phyloP scores from a whole-genome alignment of 2,113 vertebrate genomes.

The Hyaena hyaena region DNA sequence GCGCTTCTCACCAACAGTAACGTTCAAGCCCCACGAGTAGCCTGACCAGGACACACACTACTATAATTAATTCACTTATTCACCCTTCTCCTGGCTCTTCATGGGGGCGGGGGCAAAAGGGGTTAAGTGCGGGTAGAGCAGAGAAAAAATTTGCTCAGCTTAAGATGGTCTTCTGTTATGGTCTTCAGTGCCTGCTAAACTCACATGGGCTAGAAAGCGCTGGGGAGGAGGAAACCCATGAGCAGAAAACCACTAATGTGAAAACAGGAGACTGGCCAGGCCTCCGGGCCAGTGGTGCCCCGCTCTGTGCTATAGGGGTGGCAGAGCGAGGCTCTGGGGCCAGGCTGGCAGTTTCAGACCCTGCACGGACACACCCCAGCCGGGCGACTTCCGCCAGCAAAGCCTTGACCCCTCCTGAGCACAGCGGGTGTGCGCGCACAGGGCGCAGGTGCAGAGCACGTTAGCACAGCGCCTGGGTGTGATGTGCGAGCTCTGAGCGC shows the following conservation, averaged over 20 bases:
- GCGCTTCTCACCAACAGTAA: not conserved
- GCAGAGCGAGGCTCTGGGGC: not conserved
- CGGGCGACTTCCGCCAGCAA: not conserved
- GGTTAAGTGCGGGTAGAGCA: not conserved
- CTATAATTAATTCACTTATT: not conserved
- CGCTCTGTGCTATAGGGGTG: not conserved
- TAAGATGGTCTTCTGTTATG: not conserved
- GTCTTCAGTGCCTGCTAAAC: not conserved
- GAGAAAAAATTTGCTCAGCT: not conserved
- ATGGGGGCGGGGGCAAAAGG: no score
- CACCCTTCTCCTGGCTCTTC: not conserved
- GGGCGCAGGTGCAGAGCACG: fast-evolving
- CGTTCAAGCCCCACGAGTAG: not conserved
- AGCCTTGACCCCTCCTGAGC: not conserved
- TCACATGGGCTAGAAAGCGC: not conserved
- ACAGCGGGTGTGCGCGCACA: not conserved
- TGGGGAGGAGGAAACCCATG: not conserved
- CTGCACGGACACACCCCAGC: not conserved
- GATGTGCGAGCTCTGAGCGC: not conserved
- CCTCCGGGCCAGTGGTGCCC: fast-evolving
- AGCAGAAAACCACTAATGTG: not conserved
- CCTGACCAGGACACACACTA: not conserved
- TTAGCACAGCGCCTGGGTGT: fast-evolving
- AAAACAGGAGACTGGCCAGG: not conserved
- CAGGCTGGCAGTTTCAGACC: not conserved